Base-by-base conservation (phyloP, 1,140 invertebrate genomes). In the Eciton burchellii region DNA sequence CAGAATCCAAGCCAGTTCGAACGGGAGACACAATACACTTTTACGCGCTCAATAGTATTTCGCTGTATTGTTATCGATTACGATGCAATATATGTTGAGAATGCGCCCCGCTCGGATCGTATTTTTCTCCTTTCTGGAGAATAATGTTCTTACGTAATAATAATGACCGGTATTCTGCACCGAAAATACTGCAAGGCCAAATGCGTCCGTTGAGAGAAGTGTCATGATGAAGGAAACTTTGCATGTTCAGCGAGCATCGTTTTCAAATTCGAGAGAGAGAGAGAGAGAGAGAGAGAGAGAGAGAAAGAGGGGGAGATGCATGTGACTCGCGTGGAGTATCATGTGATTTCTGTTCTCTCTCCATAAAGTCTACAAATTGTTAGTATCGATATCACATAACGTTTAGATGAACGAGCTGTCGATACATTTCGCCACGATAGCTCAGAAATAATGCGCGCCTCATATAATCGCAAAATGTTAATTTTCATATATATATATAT, bases 61-160 rank as follows among this genome's bases (percentile, higher is more conserved):
- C 63, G 63, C 82, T 70, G 43, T 60, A 73, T 63, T 65, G 43
- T 76, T 86, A 76, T 85, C 54, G 70, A 86, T 86, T 85, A 84
- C 49, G 63, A 35, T 68, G 77, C 54, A 29, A 79, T 35, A 35
- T 35, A 35, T 70, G 24, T 68, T 47, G 35, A 45, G 8, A 79
- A 57, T 56, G 19, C 63, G 45, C 63, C n/a, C n/a, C 43, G 29
- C 66, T 57, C 21, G 19, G 8, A 35, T 29, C n/a, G n/a, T 12
- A 21, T 60, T 70, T 57, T 24, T 59, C 16, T 41, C 11, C n/a
- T 2, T 49, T 73, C 3, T 11, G n/a, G 24, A 35, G 45, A 26
- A 43, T 68, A 24, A 43, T 9, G 9, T 43, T 68, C 12, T 45
- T 19, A 16, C 19, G 21, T 21, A 21, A 14, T 24, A 47, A 63